phyloP scores from a whole-genome alignment of 2,797 vertebrate genomes.

The Peromyscus nudipes region DNA sequence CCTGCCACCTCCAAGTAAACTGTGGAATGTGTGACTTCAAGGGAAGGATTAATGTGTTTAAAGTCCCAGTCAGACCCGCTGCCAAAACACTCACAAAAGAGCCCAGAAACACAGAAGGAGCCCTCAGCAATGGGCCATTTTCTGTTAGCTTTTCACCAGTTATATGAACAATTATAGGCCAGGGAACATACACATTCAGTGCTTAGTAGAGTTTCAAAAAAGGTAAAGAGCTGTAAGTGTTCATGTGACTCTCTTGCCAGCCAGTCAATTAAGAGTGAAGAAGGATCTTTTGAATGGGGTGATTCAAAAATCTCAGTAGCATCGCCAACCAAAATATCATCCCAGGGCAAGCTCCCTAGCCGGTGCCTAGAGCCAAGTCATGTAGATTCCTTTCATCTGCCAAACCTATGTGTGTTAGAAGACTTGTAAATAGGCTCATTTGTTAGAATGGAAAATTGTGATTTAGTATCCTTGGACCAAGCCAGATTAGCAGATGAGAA shows the following conservation, averaged over 20 bases:
- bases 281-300: conserved; percentile 43
- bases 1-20: conserved; percentile 35
- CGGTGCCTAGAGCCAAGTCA: conserved; percentile 58
- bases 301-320: conserved; percentile 56
- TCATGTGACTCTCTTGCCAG: neutral
- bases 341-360: conserved; percentile 50
- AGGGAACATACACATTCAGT: neutral
- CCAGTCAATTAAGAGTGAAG: conserved; percentile 40
- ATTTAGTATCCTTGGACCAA: conserved; percentile 75
- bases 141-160: neutral
- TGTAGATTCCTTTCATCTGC: conserved; percentile 47
- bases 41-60: conserved; percentile 50
- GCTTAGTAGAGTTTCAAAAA: neutral
- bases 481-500: conserved; percentile 79
- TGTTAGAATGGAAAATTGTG: conserved; percentile 82
- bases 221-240: neutral
- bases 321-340: conserved; percentile 52
- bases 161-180: neutral
- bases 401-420: conserved; percentile 65
- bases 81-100: conserved; percentile 27
- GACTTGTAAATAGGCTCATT: conserved; percentile 79
- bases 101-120: neutral
- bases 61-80: neutral
- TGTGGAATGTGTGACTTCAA: conserved; percentile 59
- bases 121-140: neutral